phyloP scores from a whole-genome alignment of 2,113 vertebrate genomes.

The Amphilophus citrinellus region DNA sequence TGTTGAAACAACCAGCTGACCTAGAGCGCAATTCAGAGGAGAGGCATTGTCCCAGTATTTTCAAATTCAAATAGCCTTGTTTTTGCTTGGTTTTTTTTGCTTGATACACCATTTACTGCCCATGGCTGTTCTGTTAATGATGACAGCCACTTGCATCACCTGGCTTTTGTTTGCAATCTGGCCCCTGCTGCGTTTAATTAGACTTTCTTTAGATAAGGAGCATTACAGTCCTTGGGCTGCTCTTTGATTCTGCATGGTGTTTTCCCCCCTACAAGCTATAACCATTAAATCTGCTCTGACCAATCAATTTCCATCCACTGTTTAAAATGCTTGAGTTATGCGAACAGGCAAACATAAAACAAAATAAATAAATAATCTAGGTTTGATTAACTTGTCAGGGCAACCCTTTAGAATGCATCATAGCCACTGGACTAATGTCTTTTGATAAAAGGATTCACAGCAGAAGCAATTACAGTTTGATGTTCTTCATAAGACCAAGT shows the following conservation, averaged over 20 bases:
- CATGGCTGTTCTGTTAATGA: conserved; percentile 44
- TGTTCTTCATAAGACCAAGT: conserved; percentile 42
- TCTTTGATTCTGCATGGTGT: conserved; percentile 39
- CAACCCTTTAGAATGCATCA: conserved; percentile 24
- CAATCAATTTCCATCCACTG: conserved; percentile 48
- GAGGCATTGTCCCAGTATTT: conserved; percentile 6
- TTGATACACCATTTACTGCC: conserved; percentile 43
- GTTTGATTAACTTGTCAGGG: conserved; percentile 27
- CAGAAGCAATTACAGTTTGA: conserved; percentile 44
- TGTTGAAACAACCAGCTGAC: conserved; percentile 26
- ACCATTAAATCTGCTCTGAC: conserved; percentile 29
- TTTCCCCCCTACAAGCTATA: conserved; percentile 9
- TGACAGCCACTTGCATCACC: conserved; percentile 68
- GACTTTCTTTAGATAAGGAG: conserved; percentile 32
- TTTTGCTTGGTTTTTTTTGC: conserved; percentile 6
- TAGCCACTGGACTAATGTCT: conserved; percentile 5
- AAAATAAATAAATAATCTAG: conserved; percentile 7
- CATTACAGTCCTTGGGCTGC: conserved; percentile 31
- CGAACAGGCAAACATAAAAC: conserved; percentile 12
- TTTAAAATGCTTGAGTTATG: conserved; percentile 40
- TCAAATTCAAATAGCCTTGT: conserved; percentile 35
- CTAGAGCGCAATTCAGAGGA: conserved; percentile 5
- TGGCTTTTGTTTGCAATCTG: conserved; percentile 59
- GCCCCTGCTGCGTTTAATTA: conserved; percentile 62
- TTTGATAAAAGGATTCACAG: conserved; percentile 33